These are phyloP conservation scores for Habroteleia sp. DNA, from an alignment of 2,888 invertebrate genomes.

Conservation along the genomic window DNA sequence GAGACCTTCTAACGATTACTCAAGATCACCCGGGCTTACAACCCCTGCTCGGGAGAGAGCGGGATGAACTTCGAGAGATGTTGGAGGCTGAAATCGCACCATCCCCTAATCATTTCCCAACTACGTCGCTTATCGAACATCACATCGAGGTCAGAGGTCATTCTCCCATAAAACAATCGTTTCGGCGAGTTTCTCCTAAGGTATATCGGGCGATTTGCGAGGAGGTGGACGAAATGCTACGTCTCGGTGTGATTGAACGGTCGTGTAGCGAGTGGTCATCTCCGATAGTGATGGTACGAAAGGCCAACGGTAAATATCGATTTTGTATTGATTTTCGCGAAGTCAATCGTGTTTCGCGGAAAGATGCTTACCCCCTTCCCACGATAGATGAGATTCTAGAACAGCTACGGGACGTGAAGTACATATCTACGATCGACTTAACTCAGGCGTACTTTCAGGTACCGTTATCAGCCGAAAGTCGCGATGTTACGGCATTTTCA, in stretches of 20 bases:
- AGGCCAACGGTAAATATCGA: background rate
- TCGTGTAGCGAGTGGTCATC: slow-evolving; percentile 35
- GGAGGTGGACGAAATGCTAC: slow-evolving; percentile 20
- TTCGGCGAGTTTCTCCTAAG: slow-evolving; percentile 12
- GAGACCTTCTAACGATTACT: background rate
- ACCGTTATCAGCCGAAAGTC: slow-evolving; percentile 19
- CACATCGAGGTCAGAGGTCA: background rate
- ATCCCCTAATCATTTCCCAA: no score
- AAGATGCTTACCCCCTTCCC: background rate
- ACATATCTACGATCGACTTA: slow-evolving; percentile 62
- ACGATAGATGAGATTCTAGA: slow-evolving; percentile 19
- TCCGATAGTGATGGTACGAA: background rate
- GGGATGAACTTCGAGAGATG: background rate
- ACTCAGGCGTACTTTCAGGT: no score
- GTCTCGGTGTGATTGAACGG: slow-evolving; percentile 50
- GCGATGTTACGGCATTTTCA: slow-evolving; percentile 55
- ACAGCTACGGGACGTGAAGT: slow-evolving; percentile 32
- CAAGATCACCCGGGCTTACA: no score
- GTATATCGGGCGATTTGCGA: background rate
- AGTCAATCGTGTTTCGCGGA: background rate
- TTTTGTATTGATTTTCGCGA: background rate
- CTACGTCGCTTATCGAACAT: background rate
- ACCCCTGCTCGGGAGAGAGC: no score
- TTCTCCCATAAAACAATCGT: slow-evolving; percentile 7
- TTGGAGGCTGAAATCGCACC: no score